Percentiles rank a stretch among this genome's conserved stretches.
These are phyloP conservation scores for Platysternon megacephalum DNA, from an alignment of 2,113 vertebrate species.

Conservation along the genomic window DNA sequence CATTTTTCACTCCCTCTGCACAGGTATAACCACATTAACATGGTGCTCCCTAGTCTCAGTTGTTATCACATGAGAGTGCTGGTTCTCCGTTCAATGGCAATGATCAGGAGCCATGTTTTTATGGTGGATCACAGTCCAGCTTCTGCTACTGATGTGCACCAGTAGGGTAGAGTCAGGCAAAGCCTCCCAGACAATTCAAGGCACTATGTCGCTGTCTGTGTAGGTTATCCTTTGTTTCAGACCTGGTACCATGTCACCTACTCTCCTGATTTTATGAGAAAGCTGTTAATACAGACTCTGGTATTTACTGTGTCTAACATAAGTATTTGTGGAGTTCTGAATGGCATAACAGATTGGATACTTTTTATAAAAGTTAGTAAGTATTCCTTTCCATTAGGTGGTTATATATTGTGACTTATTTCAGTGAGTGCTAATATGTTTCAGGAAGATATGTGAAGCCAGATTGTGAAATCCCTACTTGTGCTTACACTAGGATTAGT, in stretches of 20 bases:
- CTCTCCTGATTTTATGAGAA: not conserved
- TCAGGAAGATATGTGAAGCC: not conserved
- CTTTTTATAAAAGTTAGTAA: not conserved
- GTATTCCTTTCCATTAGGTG: not conserved
- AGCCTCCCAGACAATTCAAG: not conserved
- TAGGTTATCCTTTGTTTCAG: not conserved
- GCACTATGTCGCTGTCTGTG: not conserved
- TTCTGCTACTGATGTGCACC: not conserved
- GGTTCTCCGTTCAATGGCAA: not conserved
- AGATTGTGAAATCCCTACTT: not conserved
- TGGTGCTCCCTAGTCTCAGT: not conserved
- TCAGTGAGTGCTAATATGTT: not conserved
- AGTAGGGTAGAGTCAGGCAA: not conserved
- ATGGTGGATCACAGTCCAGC: not conserved
- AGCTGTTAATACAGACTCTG: not conserved
- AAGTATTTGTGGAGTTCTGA: not conserved
- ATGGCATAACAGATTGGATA: not conserved
- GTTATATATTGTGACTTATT: not conserved
- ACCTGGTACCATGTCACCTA: not conserved
- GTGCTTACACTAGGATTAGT: not conserved
- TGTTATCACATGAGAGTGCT: not conserved
- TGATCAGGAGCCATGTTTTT: not conserved
- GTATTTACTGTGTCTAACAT: not conserved
- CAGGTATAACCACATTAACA: not conserved
- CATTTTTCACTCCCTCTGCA: not conserved